Conservation (phyloP, 53 echinoderm and acorn worm species). For the Crossaster papposus region DNA sequence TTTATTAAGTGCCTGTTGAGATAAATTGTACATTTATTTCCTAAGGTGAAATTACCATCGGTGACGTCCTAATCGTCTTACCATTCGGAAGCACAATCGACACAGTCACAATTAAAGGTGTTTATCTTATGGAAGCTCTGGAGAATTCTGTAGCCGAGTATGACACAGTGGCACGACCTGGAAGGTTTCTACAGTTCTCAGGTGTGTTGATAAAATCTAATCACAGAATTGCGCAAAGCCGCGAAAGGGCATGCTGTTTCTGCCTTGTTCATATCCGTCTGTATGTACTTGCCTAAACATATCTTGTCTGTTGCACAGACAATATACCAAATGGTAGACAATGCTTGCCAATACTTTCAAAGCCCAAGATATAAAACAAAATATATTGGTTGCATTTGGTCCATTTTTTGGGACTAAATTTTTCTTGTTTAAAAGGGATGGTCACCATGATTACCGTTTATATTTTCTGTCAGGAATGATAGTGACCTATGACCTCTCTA, state of each 20-base stretch:
- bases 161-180: slow-evolving; percentile 51
- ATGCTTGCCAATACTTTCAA: too few relatives aligned
- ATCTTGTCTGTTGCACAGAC: too few relatives aligned
- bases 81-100: slow-evolving; percentile 95
- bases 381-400: too few relatives aligned
- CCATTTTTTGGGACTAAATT: neutral
- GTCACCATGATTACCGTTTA: neutral
- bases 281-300: too few relatives aligned
- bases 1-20: too few relatives aligned
- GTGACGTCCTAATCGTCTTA: slow-evolving; percentile 75
- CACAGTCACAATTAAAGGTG: slow-evolving; percentile 76
- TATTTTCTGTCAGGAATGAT: slow-evolving; percentile 64
- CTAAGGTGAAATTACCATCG: slow-evolving; percentile 78
- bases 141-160: slow-evolving; percentile 79
- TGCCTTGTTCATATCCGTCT: too few relatives aligned
- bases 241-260: too few relatives aligned
- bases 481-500: slow-evolving; percentile 68
- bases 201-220: slow-evolving; percentile 48
- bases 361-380: too few relatives aligned
- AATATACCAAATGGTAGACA: too few relatives aligned
- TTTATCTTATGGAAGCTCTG: slow-evolving; percentile 76
- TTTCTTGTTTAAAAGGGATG: neutral
- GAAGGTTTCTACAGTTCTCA: slow-evolving; percentile 82
- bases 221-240: too few relatives aligned
- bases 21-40: neutral